phyloP scores from a whole-genome alignment of 2,888 invertebrate species.

The Melanargia galathea region DNA sequence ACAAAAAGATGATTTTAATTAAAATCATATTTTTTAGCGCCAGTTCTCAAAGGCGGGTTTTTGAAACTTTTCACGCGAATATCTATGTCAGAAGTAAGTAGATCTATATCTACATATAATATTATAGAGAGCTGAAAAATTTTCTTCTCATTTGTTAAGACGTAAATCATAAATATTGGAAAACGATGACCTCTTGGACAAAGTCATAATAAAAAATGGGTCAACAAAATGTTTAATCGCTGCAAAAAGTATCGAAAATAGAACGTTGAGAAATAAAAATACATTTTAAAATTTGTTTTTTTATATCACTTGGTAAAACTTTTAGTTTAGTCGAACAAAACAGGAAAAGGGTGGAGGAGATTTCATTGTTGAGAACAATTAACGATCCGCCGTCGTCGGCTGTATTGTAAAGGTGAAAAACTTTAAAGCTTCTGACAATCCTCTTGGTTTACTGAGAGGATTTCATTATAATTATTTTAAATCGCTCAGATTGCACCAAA shows the following conservation, averaged over 20 bases:
- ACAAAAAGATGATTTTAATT: too few species aligned
- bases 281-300: conserved; percentile 3
- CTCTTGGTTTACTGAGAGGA: neutral
- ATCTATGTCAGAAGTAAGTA: too few species aligned
- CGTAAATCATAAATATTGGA: neutral
- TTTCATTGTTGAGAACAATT: conserved; percentile 24
- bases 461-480: conserved; percentile 3
- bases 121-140: neutral
- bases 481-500: too few species aligned
- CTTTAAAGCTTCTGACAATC: conserved; percentile 7
- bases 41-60: too few species aligned
- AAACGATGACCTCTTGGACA: neutral
- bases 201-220: conserved; percentile 9
- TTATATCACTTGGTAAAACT: conserved; percentile 5
- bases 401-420: conserved; percentile 18
- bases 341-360: conserved; percentile 24
- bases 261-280: conserved; percentile 3
- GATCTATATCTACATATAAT: too few species aligned
- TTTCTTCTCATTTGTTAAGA: neutral
- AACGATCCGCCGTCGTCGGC: conserved; percentile 17
- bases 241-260: conserved; percentile 10
- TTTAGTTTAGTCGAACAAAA: conserved; percentile 18
- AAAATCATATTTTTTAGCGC: too few species aligned
- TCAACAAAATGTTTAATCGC: conserved; percentile 11
- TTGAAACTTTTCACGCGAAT: too few species aligned